Conservation (phyloP, 2,888 invertebrate genomes). For the Antheraea assamensis region DNA sequence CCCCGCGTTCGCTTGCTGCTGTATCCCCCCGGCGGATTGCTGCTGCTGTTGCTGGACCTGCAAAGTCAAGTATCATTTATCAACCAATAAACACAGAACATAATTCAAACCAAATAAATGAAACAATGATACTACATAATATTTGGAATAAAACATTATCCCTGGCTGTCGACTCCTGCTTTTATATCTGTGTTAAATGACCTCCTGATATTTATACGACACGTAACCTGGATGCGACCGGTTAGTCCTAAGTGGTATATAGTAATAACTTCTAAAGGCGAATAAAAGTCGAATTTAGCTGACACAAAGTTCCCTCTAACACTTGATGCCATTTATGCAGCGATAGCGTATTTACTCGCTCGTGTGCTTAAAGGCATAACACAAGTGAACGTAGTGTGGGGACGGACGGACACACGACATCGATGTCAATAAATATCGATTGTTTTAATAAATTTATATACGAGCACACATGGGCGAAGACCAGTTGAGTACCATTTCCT, state of each 20-base stretch:
- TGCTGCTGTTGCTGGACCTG: constrained; percentile 70
- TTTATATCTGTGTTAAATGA: background rate
- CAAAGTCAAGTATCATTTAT: background rate
- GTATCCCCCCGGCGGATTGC: constrained; percentile 54
- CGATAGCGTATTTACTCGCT: constrained; percentile 17
- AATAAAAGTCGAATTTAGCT: background rate
- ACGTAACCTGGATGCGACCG: constrained; percentile 1
- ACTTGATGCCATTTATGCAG: background rate
- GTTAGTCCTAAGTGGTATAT: background rate
- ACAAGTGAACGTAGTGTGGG: background rate
- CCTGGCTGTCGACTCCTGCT: background rate
- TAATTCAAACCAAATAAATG: background rate
- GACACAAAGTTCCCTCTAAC: background rate
- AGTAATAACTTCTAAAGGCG: background rate
- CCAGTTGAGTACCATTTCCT: no score
- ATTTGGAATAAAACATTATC: background rate
- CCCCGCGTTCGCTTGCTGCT: constrained; percentile 78
- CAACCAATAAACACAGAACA: background rate
- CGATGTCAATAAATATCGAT: background rate
- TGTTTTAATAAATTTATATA: background rate
- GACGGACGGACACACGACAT: background rate
- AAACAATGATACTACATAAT: background rate
- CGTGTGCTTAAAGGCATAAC: background rate
- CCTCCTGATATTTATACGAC: background rate
- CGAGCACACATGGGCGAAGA: no score